phyloP scores from a whole-genome alignment of 2,113 vertebrate genomes.

The Tragelaphus imberbis region DNA sequence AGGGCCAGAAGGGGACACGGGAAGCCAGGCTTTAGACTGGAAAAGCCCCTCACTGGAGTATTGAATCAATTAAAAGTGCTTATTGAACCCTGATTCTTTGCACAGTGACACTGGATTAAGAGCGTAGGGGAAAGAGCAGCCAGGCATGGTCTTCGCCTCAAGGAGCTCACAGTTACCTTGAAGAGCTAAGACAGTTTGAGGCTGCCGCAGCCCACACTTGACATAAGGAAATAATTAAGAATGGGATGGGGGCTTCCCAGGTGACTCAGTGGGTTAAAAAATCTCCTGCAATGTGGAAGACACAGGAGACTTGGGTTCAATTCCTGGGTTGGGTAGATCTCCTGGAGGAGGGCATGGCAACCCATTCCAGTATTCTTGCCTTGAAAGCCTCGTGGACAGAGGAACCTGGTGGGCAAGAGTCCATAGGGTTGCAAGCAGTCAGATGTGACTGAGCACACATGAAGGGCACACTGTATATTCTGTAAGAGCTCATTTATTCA shows the following conservation, averaged over 20 bases:
- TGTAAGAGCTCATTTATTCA: neutral
- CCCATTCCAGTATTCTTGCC: neutral
- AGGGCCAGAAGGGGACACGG: neutral
- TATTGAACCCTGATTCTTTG: constrained; percentile 12
- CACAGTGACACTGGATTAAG: constrained; percentile 2
- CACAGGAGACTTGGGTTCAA: neutral
- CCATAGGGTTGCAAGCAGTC: neutral
- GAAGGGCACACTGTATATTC: neutral
- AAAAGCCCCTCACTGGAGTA: constrained; percentile 2
- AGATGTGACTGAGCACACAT: neutral
- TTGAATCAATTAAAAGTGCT: constrained; percentile 22
- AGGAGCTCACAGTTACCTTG: neutral
- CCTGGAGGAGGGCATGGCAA: neutral
- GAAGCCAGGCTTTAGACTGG: neutral
- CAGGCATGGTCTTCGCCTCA: neutral
- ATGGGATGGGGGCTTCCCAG: neutral
- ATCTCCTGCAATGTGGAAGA: neutral
- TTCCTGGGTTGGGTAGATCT: neutral
- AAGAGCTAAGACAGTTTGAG: neutral
- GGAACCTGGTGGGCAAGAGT: neutral
- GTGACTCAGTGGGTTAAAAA: neutral
- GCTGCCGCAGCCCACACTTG: neutral
- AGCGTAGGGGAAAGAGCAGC: neutral
- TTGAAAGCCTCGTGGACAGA: neutral
- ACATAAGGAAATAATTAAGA: neutral